Conservation (phyloP, 2,113 vertebrate genomes). For the Chloebia gouldiae region DNA sequence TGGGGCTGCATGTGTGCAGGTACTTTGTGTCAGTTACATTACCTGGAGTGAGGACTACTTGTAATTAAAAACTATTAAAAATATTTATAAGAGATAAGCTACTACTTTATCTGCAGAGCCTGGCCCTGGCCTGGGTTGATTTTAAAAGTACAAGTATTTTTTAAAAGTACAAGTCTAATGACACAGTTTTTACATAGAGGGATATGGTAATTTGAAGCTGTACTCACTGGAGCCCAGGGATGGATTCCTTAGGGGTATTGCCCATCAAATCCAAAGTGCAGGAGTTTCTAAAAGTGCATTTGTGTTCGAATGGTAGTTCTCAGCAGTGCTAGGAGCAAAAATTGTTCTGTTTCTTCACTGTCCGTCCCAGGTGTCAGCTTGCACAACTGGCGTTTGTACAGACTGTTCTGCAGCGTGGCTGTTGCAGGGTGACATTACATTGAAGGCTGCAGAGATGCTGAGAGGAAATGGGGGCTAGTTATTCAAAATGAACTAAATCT, state of each 20-base stretch:
- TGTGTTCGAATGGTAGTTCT: background rate
- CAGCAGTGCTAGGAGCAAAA: background rate
- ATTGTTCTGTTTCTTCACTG: background rate
- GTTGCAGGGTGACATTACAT: background rate
- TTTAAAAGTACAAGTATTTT: conserved; percentile 36
- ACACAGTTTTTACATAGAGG: conserved; percentile 50
- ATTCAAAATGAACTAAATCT: background rate
- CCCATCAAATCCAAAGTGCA: background rate
- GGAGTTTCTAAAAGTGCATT: background rate
- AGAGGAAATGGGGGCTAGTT: background rate
- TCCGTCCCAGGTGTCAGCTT: background rate
- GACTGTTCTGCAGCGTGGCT: background rate
- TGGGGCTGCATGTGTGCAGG: conserved; percentile 68
- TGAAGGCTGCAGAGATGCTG: background rate
- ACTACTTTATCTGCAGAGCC: conserved; percentile 73
- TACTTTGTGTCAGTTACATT: conserved; percentile 71
- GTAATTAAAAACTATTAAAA: conserved; percentile 71
- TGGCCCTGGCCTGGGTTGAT: conserved; percentile 61
- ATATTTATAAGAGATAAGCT: conserved; percentile 76
- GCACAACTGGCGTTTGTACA: background rate
- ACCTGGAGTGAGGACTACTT: conserved; percentile 72
- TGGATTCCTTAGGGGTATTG: background rate
- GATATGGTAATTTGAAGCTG: background rate
- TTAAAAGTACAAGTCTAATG: conserved; percentile 70
- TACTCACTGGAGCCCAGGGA: background rate